These are phyloP conservation scores for Crocidura indochinensis DNA, from an alignment of 2,797 vertebrate genomes.

Conservation along the genomic window DNA sequence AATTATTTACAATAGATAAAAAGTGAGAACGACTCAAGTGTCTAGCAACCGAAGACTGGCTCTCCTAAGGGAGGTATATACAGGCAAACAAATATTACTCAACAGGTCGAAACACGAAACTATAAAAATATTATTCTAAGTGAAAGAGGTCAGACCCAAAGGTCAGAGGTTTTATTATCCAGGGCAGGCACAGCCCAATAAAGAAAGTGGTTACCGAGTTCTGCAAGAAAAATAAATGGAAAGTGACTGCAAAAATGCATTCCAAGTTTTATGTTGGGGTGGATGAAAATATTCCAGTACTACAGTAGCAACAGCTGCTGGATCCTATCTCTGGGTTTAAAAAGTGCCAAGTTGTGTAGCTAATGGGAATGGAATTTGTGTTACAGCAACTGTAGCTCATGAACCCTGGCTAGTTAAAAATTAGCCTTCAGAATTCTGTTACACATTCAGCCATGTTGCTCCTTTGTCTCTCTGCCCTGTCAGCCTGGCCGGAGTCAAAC, in stretches of 20 bases:
- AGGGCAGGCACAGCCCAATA: too few relatives aligned
- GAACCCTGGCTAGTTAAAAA: not conserved
- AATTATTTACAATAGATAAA: not conserved
- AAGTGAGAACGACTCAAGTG: too few relatives aligned
- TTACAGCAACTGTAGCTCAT: not conserved
- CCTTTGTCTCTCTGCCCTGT: too few relatives aligned
- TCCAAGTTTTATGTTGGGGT: not conserved
- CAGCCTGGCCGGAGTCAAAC: too few relatives aligned
- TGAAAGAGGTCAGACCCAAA: too few relatives aligned
- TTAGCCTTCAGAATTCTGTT: not conserved
- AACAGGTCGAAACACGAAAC: not conserved
- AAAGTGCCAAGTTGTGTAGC: not conserved
- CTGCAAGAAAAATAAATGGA: too few relatives aligned
- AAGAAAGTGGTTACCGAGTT: too few relatives aligned
- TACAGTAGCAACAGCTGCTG: not conserved
- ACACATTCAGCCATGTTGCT: too few relatives aligned
- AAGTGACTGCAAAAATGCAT: not conserved
- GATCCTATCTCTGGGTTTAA: not conserved
- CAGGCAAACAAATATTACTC: not conserved
- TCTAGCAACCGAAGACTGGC: not conserved
- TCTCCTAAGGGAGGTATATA: not conserved
- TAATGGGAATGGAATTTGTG: not conserved
- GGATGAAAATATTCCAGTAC: conserved; percentile 17
- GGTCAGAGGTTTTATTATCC: too few relatives aligned
- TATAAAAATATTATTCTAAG: too few relatives aligned